Base-by-base conservation (phyloP, 2,797 vertebrate genomes). In the Cirrhinus mrigala region DNA sequence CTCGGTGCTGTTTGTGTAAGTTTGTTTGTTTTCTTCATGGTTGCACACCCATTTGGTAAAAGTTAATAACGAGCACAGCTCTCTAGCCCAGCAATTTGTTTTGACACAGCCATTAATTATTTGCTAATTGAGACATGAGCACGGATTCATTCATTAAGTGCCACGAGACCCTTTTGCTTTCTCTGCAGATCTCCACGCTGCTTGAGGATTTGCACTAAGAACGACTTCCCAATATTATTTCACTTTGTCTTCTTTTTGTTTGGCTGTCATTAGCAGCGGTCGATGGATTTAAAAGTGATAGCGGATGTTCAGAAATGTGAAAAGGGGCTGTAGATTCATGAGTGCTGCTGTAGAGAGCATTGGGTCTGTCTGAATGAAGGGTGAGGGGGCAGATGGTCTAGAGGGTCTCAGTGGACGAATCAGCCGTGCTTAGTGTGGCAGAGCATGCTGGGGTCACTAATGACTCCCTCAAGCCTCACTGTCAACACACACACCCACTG, bases 111-210 rank as follows among this genome's bases (percentile, higher is more conserved):
- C 89, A 92, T 92, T 92, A 92, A 91, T 91, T 91, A 92, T 87
- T 87, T 87, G 88, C 91, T 92, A 92, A 92, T 91, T 92, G 90
- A 92, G 91, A 92, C 91, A 90, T 89, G 90, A 91, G 89, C 90
- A 85, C 87, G 70, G 89, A 88, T 89, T 90, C 85, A 78, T 92
- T 91, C 87, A 88, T 91, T 90, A 90, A 87, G 87, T 90, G 90
- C 86, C 88, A 89, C 71, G 79, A 90, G 88, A 87, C 90, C 84
- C 83, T 58, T 64, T 89, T 66, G 71, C 86, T 87, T 88, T 90
- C 78, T 82, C 86, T 71, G 81, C 84, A 83, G 87, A 88, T 87
- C 89, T 79, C 79, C 7, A 24, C 40, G 48, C 81, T 29, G 84
- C 78, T 88, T 85, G 20, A 70, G 83, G 64, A 79, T 87, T 73